phyloP scores from a whole-genome alignment of 2,888 invertebrate species.

The Protonemura montana region DNA sequence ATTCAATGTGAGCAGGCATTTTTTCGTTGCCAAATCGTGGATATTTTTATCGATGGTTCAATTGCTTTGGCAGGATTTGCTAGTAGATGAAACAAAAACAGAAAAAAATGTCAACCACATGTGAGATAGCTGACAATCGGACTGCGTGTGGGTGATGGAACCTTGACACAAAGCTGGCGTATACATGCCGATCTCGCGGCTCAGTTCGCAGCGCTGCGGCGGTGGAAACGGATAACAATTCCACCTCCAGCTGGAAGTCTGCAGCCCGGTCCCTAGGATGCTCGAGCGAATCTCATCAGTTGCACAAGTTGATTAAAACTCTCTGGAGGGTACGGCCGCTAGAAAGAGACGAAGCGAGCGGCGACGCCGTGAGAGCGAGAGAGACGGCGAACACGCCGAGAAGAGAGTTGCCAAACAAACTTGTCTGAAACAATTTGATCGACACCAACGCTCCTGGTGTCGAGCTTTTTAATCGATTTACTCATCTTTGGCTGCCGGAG shows the following conservation, averaged over 20 bases:
- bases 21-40: background rate
- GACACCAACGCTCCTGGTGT: conserved; percentile 26
- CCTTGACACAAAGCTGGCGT: too few relatives aligned
- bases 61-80: too few relatives aligned
- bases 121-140: too few relatives aligned
- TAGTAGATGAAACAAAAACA: too few relatives aligned
- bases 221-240: too few relatives aligned
- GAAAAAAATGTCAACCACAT: too few relatives aligned
- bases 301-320: conserved; percentile 32
- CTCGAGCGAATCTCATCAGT: background rate
- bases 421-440: conserved; percentile 31
- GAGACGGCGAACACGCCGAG: conserved; percentile 21
- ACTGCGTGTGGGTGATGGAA: too few relatives aligned
- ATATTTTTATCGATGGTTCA: background rate
- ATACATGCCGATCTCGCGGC: too few relatives aligned
- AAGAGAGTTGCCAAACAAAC: conserved; percentile 31
- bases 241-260: background rate
- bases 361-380: background rate
- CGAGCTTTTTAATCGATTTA: conserved; percentile 31
- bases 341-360: conserved; percentile 31
- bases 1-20: background rate
- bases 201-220: too few relatives aligned
- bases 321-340: background rate
- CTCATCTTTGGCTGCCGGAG: background rate
- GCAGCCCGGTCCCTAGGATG: background rate